phyloP scores from a whole-genome alignment of 2,113 vertebrate species.

The Cacatua alba region DNA sequence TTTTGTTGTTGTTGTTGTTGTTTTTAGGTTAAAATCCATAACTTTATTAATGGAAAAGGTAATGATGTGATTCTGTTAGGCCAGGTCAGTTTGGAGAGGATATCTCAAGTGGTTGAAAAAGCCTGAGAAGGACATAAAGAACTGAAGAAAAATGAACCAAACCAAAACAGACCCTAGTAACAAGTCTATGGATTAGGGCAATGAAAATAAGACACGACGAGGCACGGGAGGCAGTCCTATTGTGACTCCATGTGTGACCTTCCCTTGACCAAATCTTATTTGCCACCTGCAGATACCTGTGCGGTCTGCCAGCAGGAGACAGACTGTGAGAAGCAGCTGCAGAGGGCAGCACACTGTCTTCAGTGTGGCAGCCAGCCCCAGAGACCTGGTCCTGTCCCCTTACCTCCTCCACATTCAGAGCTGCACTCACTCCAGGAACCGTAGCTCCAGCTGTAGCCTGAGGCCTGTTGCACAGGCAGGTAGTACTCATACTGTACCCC shows the following conservation, averaged over 20 bases:
- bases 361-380: background rate
- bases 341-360: conserved; percentile 19
- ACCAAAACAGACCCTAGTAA: background rate
- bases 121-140: background rate
- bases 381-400: background rate
- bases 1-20: background rate
- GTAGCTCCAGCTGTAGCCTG: conserved; percentile 88
- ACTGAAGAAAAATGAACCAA: background rate
- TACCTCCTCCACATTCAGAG: conserved; percentile 89
- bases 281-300: background rate
- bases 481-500: conserved; percentile 91
- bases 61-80: background rate
- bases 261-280: background rate
- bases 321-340: background rate
- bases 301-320: background rate
- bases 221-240: background rate
- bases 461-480: conserved; percentile 71
- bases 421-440: conserved; percentile 92
- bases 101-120: background rate
- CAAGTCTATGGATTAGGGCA: background rate
- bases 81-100: background rate
- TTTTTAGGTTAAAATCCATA: background rate
- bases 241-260: background rate
- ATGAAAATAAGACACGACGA: background rate
- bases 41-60: background rate